phyloP scores from a whole-genome alignment of 2,797 vertebrate species.

The Eospalax fontanierii region DNA sequence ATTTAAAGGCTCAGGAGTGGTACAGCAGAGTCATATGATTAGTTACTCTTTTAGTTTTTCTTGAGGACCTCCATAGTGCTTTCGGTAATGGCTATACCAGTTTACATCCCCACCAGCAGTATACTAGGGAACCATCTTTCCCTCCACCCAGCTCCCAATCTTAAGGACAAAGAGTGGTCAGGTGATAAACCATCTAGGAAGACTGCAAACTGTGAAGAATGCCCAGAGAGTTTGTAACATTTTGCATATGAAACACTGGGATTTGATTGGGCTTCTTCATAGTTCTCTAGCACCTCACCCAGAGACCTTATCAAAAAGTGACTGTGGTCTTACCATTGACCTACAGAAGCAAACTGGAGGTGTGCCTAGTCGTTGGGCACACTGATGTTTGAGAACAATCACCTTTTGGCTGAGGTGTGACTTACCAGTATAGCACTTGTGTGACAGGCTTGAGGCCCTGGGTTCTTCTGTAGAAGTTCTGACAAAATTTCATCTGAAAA shows the following conservation, averaged over 20 bases:
- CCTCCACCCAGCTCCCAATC: neutral
- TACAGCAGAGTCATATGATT: no score
- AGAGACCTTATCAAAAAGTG: constrained; percentile 19
- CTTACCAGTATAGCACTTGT: no score
- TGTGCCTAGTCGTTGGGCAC: neutral
- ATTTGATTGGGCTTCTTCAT: neutral
- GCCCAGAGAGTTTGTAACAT: neutral
- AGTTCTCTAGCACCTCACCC: neutral
- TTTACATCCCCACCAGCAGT: neutral
- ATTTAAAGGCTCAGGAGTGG: neutral
- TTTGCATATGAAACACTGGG: neutral
- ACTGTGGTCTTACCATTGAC: neutral
- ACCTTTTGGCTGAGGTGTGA: neutral
- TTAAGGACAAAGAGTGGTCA: neutral
- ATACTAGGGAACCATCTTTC: neutral
- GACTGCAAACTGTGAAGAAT: neutral
- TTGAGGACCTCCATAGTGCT: neutral
- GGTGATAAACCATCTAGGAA: neutral
- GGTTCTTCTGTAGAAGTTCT: neutral
- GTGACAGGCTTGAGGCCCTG: neutral
- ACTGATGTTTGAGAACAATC: constrained; percentile 17
- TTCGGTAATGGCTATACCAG: no score
- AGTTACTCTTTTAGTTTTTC: neutral
- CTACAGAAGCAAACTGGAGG: constrained; percentile 34
- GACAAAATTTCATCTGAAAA: constrained; percentile 36